Evolutionary conservation across 2,888 invertebrate species (phyloP).

Genomic region (Bibio marci): DNA sequence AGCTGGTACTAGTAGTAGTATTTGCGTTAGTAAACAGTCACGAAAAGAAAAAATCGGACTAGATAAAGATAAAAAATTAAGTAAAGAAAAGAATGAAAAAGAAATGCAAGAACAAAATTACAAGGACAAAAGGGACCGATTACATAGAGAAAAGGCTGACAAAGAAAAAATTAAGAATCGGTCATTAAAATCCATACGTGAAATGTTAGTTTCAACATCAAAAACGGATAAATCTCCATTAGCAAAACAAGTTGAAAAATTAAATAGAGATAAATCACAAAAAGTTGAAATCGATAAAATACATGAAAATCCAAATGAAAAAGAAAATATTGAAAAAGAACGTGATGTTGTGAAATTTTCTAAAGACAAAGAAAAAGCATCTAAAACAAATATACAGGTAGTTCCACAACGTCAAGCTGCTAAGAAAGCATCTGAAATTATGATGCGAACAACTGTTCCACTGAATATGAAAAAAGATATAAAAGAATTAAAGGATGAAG

Average conservation of each 20-base stretch:
- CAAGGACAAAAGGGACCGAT: conserved; percentile 26
- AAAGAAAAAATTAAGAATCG: no score
- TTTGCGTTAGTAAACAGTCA: conserved; percentile 12
- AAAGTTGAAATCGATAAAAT: not conserved
- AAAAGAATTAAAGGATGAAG: conserved; percentile 4
- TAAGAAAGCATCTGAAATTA: conserved; percentile 78
- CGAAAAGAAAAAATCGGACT: conserved; percentile 12
- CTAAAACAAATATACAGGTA: conserved; percentile 59
- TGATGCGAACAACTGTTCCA: conserved; percentile 52
- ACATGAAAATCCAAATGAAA: not conserved
- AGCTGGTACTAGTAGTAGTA: no score
- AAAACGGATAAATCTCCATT: conserved; percentile 28
- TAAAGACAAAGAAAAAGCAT: conserved; percentile 21
- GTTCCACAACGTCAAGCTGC: conserved; percentile 83
- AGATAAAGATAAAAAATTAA: not conserved
- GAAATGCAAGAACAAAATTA: conserved; percentile 19
- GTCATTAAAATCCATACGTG: no score
- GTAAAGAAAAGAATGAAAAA: not conserved
- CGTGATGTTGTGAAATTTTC: conserved; percentile 2
- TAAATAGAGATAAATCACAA: not conserved
- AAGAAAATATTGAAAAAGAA: not conserved
- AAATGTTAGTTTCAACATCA: no score
- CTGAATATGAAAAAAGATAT: conserved; percentile 5
- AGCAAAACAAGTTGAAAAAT: not conserved
- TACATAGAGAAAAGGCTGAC: conserved; percentile 29